These are phyloP conservation scores for Drosophila acutilabella DNA, from an alignment of 2,888 invertebrate species.

Conservation along the genomic window DNA sequence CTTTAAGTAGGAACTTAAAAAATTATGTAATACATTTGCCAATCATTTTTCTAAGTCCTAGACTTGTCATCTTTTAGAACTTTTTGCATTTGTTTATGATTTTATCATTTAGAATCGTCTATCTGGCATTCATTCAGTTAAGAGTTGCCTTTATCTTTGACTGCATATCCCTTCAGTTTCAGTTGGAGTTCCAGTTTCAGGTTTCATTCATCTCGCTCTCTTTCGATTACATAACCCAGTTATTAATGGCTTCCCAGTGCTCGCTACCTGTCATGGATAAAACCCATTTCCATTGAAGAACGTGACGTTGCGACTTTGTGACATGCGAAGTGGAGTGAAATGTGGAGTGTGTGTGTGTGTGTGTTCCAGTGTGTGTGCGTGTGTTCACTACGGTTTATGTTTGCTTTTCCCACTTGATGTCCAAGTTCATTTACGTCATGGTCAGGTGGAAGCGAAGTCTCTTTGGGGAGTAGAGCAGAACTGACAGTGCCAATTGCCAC, in stretches of 20 bases:
- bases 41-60: background rate
- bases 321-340: slow-evolving; percentile 62
- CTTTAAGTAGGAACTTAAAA: too few species aligned
- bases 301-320: slow-evolving; percentile 76
- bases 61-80: slow-evolving; percentile 1
- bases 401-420: slow-evolving; percentile 32
- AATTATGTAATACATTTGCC: too few species aligned
- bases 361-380: background rate
- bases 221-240: slow-evolving; percentile 72
- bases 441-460: slow-evolving; percentile 67
- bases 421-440: slow-evolving; percentile 66
- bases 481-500: slow-evolving; percentile 64
- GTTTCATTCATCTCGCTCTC: slow-evolving; percentile 16
- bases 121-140: slow-evolving; percentile 3
- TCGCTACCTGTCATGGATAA: slow-evolving; percentile 13
- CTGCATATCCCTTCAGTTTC: slow-evolving; percentile 2
- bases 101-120: slow-evolving; percentile 8
- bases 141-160: slow-evolving; percentile 4
- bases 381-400: slow-evolving; percentile 21
- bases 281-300: slow-evolving; percentile 14
- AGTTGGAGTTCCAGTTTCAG: background rate
- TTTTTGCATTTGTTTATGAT: slow-evolving; percentile 6
- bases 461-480: slow-evolving; percentile 43
- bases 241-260: slow-evolving; percentile 66
- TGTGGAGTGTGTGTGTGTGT: slow-evolving; percentile 49